phyloP scores from a whole-genome alignment of 30 jellyfish, hydroid and myxozoan genomes.

The Turritopsis rubra region DNA sequence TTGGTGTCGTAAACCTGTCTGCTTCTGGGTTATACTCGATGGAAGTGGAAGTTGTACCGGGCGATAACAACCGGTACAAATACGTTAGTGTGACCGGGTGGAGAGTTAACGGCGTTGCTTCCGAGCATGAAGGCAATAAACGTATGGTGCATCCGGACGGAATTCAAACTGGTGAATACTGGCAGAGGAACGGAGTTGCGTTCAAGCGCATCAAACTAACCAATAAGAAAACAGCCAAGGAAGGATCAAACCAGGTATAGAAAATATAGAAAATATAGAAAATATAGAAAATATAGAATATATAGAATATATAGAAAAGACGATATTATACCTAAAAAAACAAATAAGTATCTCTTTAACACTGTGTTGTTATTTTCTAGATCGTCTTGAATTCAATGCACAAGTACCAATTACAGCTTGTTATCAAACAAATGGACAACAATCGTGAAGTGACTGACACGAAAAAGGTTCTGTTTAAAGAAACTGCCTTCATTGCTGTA shows the following conservation, averaged over 20 bases:
- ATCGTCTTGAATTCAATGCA: conserved; percentile 36
- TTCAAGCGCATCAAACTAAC: conserved; percentile 29
- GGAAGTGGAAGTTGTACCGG: conserved; percentile 34
- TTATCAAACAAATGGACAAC: conserved; percentile 3
- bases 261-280: background rate
- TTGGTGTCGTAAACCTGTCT: conserved; percentile 13
- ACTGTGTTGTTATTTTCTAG: conserved; percentile 9
- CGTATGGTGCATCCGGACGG: conserved; percentile 39
- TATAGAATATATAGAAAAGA: background rate
- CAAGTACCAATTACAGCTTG: conserved; percentile 25
- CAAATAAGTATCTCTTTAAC: background rate
- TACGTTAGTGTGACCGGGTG: conserved; percentile 24
- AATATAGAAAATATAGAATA: background rate
- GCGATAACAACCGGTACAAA: conserved; percentile 28
- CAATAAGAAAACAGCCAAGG: conserved; percentile 18
- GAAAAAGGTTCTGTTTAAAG: conserved; percentile 13
- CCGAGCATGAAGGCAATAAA: conserved; percentile 11
- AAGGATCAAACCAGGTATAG: conserved; percentile 29
- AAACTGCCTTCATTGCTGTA: conserved; percentile 48
- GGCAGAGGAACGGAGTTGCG: conserved; percentile 35
- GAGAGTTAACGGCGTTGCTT: conserved; percentile 31
- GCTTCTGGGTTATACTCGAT: conserved; percentile 5
- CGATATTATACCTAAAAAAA: background rate
- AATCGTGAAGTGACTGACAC: background rate
- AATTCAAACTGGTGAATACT: conserved; percentile 36